Evolutionary conservation across 2,797 vertebrate species (phyloP).

Genomic region (Onychomys torridus): DNA sequence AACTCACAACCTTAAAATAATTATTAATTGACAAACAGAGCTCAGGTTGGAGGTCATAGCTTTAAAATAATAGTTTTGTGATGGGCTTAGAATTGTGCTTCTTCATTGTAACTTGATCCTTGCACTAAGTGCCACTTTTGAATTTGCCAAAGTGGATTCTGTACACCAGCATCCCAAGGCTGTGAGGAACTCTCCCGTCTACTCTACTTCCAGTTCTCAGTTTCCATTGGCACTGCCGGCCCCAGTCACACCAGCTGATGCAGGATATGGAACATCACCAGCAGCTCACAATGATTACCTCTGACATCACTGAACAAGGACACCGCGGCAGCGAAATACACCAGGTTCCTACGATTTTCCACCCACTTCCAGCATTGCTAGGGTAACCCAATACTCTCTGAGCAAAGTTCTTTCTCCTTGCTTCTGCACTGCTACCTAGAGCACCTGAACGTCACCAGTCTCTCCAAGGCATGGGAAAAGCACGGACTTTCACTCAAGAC

Average conservation of each 20-base stretch:
- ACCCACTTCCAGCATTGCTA: not conserved
- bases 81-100: conserved; percentile 4
- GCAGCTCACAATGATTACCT: not conserved
- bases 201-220: not conserved
- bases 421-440: not conserved
- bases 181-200: not conserved
- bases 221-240: not conserved
- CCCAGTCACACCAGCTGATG: not conserved
- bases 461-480: not conserved
- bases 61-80: conserved; percentile 48
- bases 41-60: conserved; percentile 53
- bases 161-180: not conserved
- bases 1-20: conserved; percentile 61
- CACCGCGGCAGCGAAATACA: not conserved
- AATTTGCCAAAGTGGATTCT: not conserved
- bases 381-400: not conserved
- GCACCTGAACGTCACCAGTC: not conserved
- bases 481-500: not conserved
- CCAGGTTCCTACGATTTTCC: not conserved
- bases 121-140: not conserved
- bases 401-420: not conserved
- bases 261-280: not conserved
- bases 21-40: conserved; percentile 18
- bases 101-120: not conserved
- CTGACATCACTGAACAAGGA: not conserved